Conservation (phyloP, 1,140 invertebrate species). For the Rhynchophorus ferrugineus region DNA sequence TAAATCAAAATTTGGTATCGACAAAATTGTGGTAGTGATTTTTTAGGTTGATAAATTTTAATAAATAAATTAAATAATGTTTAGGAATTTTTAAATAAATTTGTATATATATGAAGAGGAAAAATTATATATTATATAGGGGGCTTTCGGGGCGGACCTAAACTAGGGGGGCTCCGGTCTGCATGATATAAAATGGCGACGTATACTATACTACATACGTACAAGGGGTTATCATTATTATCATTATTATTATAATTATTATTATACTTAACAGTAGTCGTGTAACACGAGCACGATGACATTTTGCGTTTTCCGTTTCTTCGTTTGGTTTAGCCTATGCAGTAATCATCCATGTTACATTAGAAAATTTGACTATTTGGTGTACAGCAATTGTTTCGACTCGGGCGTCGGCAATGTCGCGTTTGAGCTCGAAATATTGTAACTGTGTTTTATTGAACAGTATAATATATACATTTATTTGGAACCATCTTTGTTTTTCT, state of each 20-base stretch:
- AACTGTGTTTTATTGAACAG: constrained; percentile 45
- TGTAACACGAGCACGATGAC: constrained; percentile 32
- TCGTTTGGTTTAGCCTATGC: constrained; percentile 42
- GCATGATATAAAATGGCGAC: constrained; percentile 36
- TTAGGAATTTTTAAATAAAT: constrained; percentile 45
- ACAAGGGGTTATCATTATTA: constrained; percentile 37
- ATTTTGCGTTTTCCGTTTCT: constrained; percentile 38
- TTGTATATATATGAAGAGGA: constrained; percentile 37
- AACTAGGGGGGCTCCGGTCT: constrained; percentile 10
- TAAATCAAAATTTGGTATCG: constrained; percentile 44
- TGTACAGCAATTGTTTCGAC: constrained; percentile 43
- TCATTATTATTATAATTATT: too few species aligned
- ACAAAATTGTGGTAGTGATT: constrained; percentile 39
- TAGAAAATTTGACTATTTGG: constrained; percentile 46
- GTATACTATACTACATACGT: constrained; percentile 44
- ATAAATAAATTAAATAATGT: constrained; percentile 40
- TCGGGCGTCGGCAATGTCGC: constrained; percentile 22
- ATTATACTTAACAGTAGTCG: constrained; percentile 38
- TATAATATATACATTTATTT: constrained; percentile 46
- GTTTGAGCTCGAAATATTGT: constrained; percentile 40
- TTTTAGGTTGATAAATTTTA: constrained; percentile 36
- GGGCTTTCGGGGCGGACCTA: constrained; percentile 20
- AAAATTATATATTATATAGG: constrained; percentile 44
- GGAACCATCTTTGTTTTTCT: constrained; percentile 23
- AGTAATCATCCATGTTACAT: constrained; percentile 42